Evolutionary conservation across 2,888 invertebrate genomes (phyloP).

Genomic region (Fragum fragum): DNA sequence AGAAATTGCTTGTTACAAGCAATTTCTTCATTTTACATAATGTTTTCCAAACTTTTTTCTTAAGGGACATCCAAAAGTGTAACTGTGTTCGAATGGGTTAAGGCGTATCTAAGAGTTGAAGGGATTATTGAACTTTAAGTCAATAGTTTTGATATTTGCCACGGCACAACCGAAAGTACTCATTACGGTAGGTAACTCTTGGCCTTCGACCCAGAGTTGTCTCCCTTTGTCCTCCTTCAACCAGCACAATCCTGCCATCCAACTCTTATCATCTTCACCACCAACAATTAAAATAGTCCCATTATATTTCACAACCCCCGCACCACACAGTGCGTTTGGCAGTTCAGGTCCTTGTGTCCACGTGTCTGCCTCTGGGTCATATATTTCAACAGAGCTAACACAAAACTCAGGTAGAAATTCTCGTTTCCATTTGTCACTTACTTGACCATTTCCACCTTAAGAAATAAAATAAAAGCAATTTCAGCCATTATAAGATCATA

Average conservation of each 20-base stretch:
- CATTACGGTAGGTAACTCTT: constrained; percentile 85
- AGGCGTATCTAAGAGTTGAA: background rate
- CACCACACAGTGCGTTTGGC: constrained; percentile 85
- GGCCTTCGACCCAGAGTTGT: constrained; percentile 84
- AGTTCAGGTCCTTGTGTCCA: constrained; percentile 84
- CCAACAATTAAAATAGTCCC: constrained; percentile 84
- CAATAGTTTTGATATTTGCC: constrained; percentile 77
- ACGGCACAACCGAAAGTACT: constrained; percentile 86
- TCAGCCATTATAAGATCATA: too few species aligned
- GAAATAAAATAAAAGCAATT: constrained; percentile 11
- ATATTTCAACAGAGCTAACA: constrained; percentile 84
- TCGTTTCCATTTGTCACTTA: constrained; percentile 84
- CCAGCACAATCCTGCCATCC: constrained; percentile 86
- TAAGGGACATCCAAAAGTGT: too few species aligned
- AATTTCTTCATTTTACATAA: too few species aligned
- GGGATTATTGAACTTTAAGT: background rate
- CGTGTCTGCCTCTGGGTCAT: constrained; percentile 78
- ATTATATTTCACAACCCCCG: constrained; percentile 84
- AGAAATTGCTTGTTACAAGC: too few species aligned
- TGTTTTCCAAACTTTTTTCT: too few species aligned
- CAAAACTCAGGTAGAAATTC: constrained; percentile 85
- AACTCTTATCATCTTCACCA: constrained; percentile 85
- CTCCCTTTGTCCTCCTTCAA: constrained; percentile 78
- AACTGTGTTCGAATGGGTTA: too few species aligned
- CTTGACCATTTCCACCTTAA: constrained; percentile 85